Evolutionary conservation across 2,113 vertebrate species (phyloP).

Genomic region (Chamaetylas fuelleborni): DNA sequence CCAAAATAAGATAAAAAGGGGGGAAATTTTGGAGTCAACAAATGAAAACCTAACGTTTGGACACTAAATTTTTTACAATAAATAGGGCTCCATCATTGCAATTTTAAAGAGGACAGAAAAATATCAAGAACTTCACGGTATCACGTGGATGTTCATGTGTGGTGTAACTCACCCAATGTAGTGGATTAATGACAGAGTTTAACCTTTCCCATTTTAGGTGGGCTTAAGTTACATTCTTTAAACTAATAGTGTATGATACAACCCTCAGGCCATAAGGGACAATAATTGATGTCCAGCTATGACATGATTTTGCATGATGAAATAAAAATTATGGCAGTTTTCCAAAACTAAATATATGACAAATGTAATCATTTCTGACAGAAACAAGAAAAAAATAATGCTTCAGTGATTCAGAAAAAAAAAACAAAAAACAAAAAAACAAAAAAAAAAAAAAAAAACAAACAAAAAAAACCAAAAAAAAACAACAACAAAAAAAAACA

Average conservation of each 20-base stretch:
- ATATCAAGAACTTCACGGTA: not conserved
- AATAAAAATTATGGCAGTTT: conserved; percentile 26
- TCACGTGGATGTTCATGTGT: not conserved
- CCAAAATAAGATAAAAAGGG: fast-evolving
- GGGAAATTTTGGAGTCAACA: not conserved
- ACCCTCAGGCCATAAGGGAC: not conserved
- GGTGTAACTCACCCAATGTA: not conserved
- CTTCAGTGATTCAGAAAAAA: not conserved
- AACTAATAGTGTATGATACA: not conserved
- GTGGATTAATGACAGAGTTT: conserved; percentile 4
- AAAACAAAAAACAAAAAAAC: not conserved
- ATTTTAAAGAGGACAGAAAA: not conserved
- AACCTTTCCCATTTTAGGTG: conserved; percentile 19
- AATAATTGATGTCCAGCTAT: not conserved
- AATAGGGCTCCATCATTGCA: not conserved
- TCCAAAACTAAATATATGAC: not conserved
- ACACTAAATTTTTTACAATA: not conserved
- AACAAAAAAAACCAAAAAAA: too few species aligned
- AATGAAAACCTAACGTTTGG: not conserved
- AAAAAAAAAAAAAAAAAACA: not conserved
- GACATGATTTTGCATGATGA: not conserved
- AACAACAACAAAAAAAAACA: too few species aligned
- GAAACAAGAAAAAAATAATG: not conserved
- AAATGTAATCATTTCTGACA: not conserved
- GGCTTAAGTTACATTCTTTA: conserved; percentile 1